Conservation (phyloP, 2,888 invertebrate genomes). For the Rhamnusium bicolor region DNA sequence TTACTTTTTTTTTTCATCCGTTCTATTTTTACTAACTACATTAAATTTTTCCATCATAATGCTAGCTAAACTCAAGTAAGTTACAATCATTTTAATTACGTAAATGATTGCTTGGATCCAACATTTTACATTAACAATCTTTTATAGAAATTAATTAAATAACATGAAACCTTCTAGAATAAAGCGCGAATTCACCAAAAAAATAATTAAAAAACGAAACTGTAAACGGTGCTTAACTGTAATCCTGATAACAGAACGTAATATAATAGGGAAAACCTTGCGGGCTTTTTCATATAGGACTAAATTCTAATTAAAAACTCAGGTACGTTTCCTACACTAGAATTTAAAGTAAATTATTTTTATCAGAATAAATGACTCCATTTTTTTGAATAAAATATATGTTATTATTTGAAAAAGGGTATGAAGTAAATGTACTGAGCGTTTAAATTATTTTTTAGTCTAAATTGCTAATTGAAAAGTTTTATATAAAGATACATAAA, state of each 20-base stretch:
- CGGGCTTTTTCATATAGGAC: constrained; percentile 39
- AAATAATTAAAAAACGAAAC: constrained; percentile 48
- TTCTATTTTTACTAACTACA: too few relatives aligned
- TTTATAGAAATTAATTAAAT: constrained; percentile 8
- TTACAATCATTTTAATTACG: too few relatives aligned
- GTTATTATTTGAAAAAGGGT: neutral
- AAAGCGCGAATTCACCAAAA: constrained; percentile 37
- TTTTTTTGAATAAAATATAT: neutral
- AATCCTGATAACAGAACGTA: constrained; percentile 40
- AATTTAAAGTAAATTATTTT: constrained; percentile 22
- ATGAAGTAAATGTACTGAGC: neutral
- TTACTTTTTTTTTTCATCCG: too few relatives aligned
- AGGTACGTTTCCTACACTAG: constrained; percentile 10
- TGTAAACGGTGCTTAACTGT: constrained; percentile 43
- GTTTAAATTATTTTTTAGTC: too few relatives aligned
- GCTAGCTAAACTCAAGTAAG: too few relatives aligned
- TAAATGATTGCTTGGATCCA: constrained; percentile 1
- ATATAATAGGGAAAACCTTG: constrained; percentile 40
- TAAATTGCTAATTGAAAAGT: too few relatives aligned
- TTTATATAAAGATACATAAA: too few relatives aligned
- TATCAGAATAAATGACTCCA: constrained; percentile 17
- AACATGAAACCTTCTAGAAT: constrained; percentile 4
- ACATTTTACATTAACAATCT: neutral
- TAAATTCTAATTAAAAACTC: constrained; percentile 41
- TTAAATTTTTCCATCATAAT: too few relatives aligned